Conservation (phyloP, 2,797 vertebrate genomes). For the Helostoma temminkii region DNA sequence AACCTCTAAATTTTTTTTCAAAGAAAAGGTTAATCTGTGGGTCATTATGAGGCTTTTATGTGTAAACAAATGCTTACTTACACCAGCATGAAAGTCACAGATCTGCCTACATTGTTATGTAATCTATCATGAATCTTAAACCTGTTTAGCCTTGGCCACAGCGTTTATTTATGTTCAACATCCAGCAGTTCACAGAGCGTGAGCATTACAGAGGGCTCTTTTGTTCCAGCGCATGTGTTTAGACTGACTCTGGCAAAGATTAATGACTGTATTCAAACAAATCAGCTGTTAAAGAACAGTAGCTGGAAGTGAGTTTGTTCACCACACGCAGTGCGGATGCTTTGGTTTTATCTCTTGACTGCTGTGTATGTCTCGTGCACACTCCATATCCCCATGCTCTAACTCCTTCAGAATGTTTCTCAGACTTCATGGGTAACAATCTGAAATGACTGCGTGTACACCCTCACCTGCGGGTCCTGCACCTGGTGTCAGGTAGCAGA, state of each 20-base stretch:
- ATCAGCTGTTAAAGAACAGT: not conserved
- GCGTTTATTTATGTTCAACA: slow-evolving; percentile 12
- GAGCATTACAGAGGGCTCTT: slow-evolving; percentile 9
- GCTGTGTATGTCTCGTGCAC: not conserved
- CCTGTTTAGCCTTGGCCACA: slow-evolving; percentile 9
- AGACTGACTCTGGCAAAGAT: slow-evolving; percentile 5
- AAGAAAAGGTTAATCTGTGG: not conserved
- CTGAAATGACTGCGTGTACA: slow-evolving; percentile 71
- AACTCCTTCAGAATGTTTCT: not conserved
- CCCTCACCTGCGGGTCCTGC: slow-evolving; percentile 77
- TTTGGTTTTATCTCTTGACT: not conserved
- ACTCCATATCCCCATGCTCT: not conserved
- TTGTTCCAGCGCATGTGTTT: slow-evolving; percentile 10
- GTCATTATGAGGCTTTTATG: not conserved
- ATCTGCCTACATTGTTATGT: slow-evolving; percentile 22
- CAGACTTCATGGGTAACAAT: slow-evolving; percentile 71
- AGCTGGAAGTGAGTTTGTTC: not conserved
- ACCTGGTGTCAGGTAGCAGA: slow-evolving; percentile 80
- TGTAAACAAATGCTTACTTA: not conserved
- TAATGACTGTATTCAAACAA: not conserved
- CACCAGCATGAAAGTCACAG: slow-evolving; percentile 3
- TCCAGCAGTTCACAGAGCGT: not conserved
- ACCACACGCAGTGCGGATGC: not conserved
- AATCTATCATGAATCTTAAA: slow-evolving; percentile 29
- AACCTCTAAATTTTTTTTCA: not conserved